Evolutionary conservation across 2,888 invertebrate genomes (phyloP).

Genomic region (Limnephilus rhombicus): DNA sequence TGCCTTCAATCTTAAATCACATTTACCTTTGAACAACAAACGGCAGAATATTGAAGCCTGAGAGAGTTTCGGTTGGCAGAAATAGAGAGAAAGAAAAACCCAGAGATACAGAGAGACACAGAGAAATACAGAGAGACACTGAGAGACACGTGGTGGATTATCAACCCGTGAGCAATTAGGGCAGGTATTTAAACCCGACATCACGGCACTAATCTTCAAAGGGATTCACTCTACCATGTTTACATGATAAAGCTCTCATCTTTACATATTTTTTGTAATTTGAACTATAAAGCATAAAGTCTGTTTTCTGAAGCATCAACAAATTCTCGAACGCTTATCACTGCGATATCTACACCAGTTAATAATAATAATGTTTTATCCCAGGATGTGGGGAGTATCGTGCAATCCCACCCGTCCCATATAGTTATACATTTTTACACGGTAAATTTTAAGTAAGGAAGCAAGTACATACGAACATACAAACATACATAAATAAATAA

Average conservation of each 20-base stretch:
- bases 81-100: not conserved
- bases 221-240: not conserved
- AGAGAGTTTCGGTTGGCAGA: not conserved
- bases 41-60: not conserved
- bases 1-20: too few species aligned
- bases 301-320: not conserved
- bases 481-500: too few species aligned
- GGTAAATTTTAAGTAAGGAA: too few species aligned
- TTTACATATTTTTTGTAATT: constrained; percentile 4
- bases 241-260: not conserved
- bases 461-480: too few species aligned
- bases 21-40: not conserved
- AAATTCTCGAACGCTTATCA: not conserved
- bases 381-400: too few species aligned
- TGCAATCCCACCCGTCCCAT: too few species aligned
- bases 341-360: not conserved
- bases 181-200: constrained; percentile 17
- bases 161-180: constrained; percentile 13
- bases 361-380: too few species aligned
- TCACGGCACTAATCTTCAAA: not conserved
- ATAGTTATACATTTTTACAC: too few species aligned
- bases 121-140: not conserved
- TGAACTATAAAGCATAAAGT: not conserved
- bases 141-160: not conserved
- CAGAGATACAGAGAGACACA: not conserved